Evolutionary conservation across 2,113 vertebrate genomes (phyloP).

Genomic region (Chionodraco myersi): DNA sequence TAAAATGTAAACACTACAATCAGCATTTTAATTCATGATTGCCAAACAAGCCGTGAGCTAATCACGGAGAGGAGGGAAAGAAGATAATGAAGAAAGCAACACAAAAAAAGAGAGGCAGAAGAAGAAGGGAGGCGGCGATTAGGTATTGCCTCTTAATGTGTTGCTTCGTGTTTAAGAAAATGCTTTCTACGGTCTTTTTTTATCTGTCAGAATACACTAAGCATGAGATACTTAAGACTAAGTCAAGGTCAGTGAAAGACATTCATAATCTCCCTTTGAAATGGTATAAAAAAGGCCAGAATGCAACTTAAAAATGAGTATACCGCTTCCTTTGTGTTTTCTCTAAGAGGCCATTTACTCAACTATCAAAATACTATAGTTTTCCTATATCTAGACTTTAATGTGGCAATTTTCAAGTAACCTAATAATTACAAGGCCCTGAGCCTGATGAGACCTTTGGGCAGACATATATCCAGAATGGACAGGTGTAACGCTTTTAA

Average conservation of each 20-base stretch:
- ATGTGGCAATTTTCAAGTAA: slow-evolving; percentile 33
- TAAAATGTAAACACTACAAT: slow-evolving; percentile 72
- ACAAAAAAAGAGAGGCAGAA: slow-evolving; percentile 21
- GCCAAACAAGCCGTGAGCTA: slow-evolving; percentile 74
- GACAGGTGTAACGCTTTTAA: slow-evolving; percentile 54
- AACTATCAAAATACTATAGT: slow-evolving; percentile 7
- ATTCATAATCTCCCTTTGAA: background rate
- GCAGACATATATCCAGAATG: slow-evolving; percentile 49
- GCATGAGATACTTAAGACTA: background rate
- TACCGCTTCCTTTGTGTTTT: slow-evolving; percentile 9
- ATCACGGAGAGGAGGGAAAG: slow-evolving; percentile 38
- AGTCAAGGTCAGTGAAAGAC: slow-evolving; percentile 37
- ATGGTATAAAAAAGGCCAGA: background rate
- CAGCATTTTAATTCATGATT: slow-evolving; percentile 75
- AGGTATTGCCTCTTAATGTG: slow-evolving; percentile 34
- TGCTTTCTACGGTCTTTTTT: background rate
- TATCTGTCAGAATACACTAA: slow-evolving; percentile 8
- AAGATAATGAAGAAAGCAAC: slow-evolving; percentile 67
- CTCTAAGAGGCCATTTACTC: slow-evolving; percentile 2
- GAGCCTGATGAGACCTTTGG: slow-evolving; percentile 64
- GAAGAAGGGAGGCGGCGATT: slow-evolving; percentile 56
- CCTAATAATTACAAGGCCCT: slow-evolving; percentile 63
- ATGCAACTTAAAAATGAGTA: background rate
- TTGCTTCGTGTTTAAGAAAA: slow-evolving; percentile 41
- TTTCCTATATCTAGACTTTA: background rate